Base-by-base conservation (phyloP, 2,888 invertebrate genomes). In the Ariolimax columbianus region DNA sequence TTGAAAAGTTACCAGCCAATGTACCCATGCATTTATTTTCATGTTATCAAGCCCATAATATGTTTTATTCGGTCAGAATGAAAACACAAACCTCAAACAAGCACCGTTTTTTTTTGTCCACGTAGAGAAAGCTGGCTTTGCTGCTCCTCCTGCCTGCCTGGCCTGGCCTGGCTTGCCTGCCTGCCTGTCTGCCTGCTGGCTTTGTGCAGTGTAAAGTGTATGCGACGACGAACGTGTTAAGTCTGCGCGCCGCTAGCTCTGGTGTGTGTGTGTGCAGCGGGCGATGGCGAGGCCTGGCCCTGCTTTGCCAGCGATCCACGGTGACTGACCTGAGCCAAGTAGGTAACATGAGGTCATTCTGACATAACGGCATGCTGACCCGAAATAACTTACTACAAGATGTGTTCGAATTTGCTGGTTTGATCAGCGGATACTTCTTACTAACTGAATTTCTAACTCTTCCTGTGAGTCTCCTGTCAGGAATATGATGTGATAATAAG, bases 321-420 rank as follows among this genome's bases (percentile, higher is more conserved):
- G 87, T 87, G 87, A 86, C 86, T 87, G 87, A 87, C 87, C 87
- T 87, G 81, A 80, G 78, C 59, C 66, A 78, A 87, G 87, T 87
- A 87, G 86, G 87, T 87, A 87, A 87, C 84, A 82, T 86, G 84
- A 84, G 87, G 87, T 87, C 87, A 87, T 85, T 70, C 81, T 87
- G 87, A 87, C 87, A 87, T 84, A 83, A 84, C 87, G 84, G 84
- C 83, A 87, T 86, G 86, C 85, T 87, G 87, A 87, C 87, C 87
- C 77, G 59, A 87, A 87, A 86, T 87, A 86, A 86, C 86, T 84
- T 75, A 33, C n/a, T 68, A 55, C 72, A 40, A 75, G 83, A 73
- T 79, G 70, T 83, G 82, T 78, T 55, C 47, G 38, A 77, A 36
- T 83, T 70, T 51, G 68, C 66, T 51, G 30, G n/a, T 19, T 38